phyloP scores from a whole-genome alignment of 2,113 vertebrate species.

The Setophaga coronata region DNA sequence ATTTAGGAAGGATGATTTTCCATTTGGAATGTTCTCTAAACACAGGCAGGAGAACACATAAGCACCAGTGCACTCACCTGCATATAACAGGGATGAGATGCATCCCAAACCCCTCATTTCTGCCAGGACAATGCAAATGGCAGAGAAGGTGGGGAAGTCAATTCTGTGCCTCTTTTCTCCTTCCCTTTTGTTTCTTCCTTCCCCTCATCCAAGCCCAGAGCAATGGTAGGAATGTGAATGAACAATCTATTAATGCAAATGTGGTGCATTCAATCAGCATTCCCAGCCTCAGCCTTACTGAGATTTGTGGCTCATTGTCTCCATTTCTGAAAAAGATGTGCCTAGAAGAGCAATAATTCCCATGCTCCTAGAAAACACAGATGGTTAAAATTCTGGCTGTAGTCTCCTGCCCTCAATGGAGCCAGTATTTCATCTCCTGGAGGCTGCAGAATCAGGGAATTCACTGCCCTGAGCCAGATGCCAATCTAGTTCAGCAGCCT shows the following conservation, averaged over 20 bases:
- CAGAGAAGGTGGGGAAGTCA: background rate
- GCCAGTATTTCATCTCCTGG: background rate
- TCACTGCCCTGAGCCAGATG: background rate
- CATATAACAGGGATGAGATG: background rate
- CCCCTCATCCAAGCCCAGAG: background rate
- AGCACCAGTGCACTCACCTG: background rate
- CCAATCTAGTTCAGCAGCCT: background rate
- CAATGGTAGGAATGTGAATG: background rate
- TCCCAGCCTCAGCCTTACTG: background rate
- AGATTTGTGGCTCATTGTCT: constrained; percentile 35
- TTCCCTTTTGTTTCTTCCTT: background rate
- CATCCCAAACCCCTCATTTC: background rate
- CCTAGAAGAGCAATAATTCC: constrained; percentile 24
- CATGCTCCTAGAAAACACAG: constrained; percentile 25
- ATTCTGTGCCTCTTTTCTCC: background rate
- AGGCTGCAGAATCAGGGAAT: background rate
- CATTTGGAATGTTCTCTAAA: background rate
- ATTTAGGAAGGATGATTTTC: background rate
- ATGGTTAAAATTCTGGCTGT: background rate
- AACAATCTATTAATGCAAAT: background rate
- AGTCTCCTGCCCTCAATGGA: background rate
- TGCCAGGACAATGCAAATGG: background rate
- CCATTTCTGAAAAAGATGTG: background rate
- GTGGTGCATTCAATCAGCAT: background rate
- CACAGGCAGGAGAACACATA: background rate